Conservation (phyloP, 2,888 invertebrate genomes). For the Ferdinandea cuprea region DNA sequence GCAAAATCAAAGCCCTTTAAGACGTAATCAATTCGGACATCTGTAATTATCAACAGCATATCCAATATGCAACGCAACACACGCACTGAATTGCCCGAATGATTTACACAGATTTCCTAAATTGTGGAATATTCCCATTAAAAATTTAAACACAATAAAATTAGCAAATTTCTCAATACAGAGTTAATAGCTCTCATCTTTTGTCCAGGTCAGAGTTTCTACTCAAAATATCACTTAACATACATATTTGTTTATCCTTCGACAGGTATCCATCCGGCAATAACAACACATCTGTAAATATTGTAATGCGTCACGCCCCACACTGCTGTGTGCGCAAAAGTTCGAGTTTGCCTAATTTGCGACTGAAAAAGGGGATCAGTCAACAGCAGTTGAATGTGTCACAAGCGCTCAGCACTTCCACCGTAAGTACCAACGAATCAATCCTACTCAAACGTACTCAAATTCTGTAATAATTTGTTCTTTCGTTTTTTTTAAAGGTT, state of each 20-base stretch:
- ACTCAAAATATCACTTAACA: not conserved
- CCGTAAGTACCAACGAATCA: constrained; percentile 85
- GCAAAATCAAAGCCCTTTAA: no score
- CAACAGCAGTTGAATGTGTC: constrained; percentile 82
- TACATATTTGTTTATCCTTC: not conserved
- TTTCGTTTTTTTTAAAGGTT: constrained; percentile 61
- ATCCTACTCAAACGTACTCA: no score
- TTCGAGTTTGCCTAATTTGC: constrained; percentile 91
- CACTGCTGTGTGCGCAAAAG: constrained; percentile 87
- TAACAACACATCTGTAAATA: constrained; percentile 85
- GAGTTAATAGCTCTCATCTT: no score
- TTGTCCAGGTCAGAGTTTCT: no score
- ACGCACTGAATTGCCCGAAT: no score
- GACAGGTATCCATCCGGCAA: constrained; percentile 90
- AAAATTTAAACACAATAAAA: no score
- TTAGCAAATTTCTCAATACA: no score
- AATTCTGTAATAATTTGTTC: not conserved
- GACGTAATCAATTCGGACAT: no score
- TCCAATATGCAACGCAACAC: no score
- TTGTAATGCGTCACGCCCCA: constrained; percentile 84
- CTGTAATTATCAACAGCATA: no score
- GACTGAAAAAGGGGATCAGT: constrained; percentile 79
- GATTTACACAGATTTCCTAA: no score
- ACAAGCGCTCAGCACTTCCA: constrained; percentile 87
- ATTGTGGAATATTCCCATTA: no score